These are phyloP conservation scores for Tenebrio molitor DNA, from an alignment of 1,140 invertebrate genomes.

Conservation along the genomic window DNA sequence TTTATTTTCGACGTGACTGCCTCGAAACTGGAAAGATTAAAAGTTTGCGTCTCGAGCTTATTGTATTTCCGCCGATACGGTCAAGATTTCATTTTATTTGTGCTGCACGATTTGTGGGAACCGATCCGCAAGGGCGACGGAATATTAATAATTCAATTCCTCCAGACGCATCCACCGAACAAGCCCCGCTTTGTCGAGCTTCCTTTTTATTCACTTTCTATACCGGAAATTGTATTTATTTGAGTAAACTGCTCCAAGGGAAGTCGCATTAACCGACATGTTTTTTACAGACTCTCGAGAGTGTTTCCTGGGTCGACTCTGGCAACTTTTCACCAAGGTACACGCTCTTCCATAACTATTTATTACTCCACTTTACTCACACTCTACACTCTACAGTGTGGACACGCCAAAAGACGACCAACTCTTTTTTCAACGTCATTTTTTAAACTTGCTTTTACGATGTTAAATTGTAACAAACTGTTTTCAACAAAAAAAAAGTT, in stretches of 20 bases:
- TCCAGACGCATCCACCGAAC: conserved; percentile 3
- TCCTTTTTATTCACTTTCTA: conserved; percentile 41
- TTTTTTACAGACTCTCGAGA: conserved; percentile 66
- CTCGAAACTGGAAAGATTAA: conserved; percentile 51
- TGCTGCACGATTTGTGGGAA: background rate
- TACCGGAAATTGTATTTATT: conserved; percentile 51
- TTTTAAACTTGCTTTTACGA: too few relatives aligned
- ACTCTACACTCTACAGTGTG: too few relatives aligned
- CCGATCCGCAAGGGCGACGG: too few relatives aligned
- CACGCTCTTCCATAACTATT: conserved; percentile 8
- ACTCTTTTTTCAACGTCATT: too few relatives aligned
- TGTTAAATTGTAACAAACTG: too few relatives aligned
- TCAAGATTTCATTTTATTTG: conserved; percentile 37
- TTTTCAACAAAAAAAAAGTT: too few relatives aligned
- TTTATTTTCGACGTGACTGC: conserved; percentile 51
- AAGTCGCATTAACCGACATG: conserved; percentile 41
- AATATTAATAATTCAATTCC: conserved; percentile 40
- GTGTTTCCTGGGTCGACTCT: conserved; percentile 64
- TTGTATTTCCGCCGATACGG: conserved; percentile 18
- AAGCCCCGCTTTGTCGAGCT: conserved; percentile 21
- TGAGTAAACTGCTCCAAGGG: conserved; percentile 41
- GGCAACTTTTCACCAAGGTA: conserved; percentile 66
- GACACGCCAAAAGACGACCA: too few relatives aligned
- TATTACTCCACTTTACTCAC: background rate
- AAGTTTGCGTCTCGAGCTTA: conserved; percentile 44